Base-by-base conservation (phyloP, 2,797 vertebrate genomes). In the Echiichthys vipera region DNA sequence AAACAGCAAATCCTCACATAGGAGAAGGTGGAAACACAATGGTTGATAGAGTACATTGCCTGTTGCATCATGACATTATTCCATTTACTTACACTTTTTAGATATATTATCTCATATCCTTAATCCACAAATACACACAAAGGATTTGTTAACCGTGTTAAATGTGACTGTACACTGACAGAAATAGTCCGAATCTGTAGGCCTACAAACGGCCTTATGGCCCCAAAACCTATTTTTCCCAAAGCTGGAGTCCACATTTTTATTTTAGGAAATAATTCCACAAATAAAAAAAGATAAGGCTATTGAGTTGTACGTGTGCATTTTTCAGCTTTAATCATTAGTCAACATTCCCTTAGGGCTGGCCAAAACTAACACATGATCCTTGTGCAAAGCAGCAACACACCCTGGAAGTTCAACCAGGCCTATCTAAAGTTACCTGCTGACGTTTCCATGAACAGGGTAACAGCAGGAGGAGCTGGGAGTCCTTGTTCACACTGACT, bases 301-400 rank as follows among this genome's bases (percentile, higher is more conserved):
- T 5, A 14, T 12, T 0, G 10, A 39, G 59, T 14, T 18, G 4
- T 40, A 17, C 22, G 13, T 58, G 13, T 58, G 22, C 8, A n/a
- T 56, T 64, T 49, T 45, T 18, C 55, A 39, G 22, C 56, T 78
- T 42, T 76, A 86, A 85, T 83, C 55, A 62, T 75, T 76, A 77
- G 71, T 84, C 81, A 77, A 24, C 53, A 14, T 45, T 65, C 34
- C n/a, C 25, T 56, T 25, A 74, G 75, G 73, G n/a, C 54, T 71
- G 68, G 89, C 89, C 91, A 92, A 91, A 86, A 83, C 86, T 32
- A 92, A 91, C 90, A 91, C 55, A 67, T 30, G 45, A 77, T 72
- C 70, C 59, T 64, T 67, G 64, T 47, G 69, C 64, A 76, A 56
- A 80, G 67, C 64, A 56, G 56, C 47, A 66, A 83, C 87, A 88